These are phyloP conservation scores for Dendrophyllia cribrosa DNA, from an alignment of 64 coral and sea anemone genomes.

Conservation along the genomic window DNA sequence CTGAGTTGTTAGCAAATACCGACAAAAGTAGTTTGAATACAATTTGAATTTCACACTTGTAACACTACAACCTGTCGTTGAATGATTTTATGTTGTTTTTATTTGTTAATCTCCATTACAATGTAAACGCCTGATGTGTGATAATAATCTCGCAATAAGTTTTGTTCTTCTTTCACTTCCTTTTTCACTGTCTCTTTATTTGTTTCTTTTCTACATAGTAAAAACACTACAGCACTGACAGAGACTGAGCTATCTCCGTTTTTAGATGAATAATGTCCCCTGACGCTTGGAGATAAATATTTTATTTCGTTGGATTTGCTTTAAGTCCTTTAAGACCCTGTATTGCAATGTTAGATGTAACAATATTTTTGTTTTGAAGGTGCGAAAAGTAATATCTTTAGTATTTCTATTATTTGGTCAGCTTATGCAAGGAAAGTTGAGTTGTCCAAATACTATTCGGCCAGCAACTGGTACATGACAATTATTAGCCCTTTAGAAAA, in stretches of 20 bases:
- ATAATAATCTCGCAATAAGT: not conserved
- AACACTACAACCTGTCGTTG: constrained; percentile 3
- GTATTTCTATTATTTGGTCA: too few relatives aligned
- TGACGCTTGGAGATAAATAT: not conserved
- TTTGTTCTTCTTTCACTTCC: not conserved
- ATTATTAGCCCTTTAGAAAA: too few relatives aligned
- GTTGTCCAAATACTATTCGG: too few relatives aligned
- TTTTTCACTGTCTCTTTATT: not conserved
- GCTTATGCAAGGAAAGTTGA: too few relatives aligned
- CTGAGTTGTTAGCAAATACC: too few relatives aligned
- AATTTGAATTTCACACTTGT: constrained; percentile 28
- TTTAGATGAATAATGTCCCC: not conserved
- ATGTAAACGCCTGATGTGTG: constrained; percentile 13
- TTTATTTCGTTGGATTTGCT: not conserved
- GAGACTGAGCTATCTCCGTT: not conserved
- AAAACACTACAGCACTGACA: not conserved
- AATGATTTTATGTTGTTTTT: not conserved
- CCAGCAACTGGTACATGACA: too few relatives aligned
- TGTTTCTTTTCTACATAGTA: not conserved
- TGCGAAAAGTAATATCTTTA: too few relatives aligned
- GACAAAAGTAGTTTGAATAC: not conserved
- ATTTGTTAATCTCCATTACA: not conserved
- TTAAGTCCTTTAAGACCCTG: too few relatives aligned
- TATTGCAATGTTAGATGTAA: too few relatives aligned
- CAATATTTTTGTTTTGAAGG: too few relatives aligned